These are phyloP conservation scores for Ornithoptera priamus DNA, from an alignment of 2,888 invertebrate species.

Conservation along the genomic window DNA sequence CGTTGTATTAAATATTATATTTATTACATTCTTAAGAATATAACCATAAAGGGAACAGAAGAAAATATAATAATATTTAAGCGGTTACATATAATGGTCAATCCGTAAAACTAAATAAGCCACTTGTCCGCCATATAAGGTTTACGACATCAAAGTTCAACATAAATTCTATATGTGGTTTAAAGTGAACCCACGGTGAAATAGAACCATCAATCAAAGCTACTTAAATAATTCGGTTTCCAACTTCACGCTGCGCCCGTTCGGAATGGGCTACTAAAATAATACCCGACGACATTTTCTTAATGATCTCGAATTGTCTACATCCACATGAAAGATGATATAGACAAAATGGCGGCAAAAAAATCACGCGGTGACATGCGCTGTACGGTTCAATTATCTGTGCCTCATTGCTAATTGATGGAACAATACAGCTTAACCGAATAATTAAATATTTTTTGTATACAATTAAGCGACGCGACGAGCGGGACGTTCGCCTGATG, in stretches of 20 bases:
- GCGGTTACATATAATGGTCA: no score
- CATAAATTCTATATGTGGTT: neutral
- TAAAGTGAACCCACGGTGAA: neutral
- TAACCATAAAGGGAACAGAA: no score
- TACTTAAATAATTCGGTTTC: conserved; percentile 21
- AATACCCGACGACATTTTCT: conserved; percentile 19
- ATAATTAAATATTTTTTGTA: neutral
- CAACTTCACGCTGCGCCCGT: conserved; percentile 17
- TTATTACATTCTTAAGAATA: no score
- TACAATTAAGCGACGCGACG: no score
- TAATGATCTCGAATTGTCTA: conserved; percentile 24
- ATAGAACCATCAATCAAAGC: conserved; percentile 21
- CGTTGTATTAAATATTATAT: no score
- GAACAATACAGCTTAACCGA: neutral
- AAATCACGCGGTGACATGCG: conserved; percentile 21
- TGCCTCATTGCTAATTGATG: conserved; percentile 13
- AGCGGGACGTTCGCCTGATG: no score
- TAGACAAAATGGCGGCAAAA: conserved; percentile 9
- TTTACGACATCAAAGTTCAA: neutral
- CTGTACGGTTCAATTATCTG: conserved; percentile 7
- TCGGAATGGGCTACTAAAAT: conserved; percentile 5
- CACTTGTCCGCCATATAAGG: no score
- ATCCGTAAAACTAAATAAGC: no score
- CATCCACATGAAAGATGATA: conserved; percentile 25
- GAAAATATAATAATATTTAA: no score